These are phyloP conservation scores for Microctenopoma stevenorrisi DNA, from an alignment of 2,797 vertebrate species.

Conservation along the genomic window DNA sequence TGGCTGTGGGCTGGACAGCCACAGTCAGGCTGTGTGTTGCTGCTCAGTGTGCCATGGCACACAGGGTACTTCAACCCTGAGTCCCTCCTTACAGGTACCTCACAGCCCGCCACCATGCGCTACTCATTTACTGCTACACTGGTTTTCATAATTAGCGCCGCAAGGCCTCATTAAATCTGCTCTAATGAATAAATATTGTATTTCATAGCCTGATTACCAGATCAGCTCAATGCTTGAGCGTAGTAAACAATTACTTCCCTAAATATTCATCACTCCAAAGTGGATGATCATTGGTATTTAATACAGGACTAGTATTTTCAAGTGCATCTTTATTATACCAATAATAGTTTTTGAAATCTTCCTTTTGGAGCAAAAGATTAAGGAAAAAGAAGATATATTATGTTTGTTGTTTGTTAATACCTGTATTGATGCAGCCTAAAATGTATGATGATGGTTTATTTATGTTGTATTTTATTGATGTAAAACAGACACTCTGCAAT, in stretches of 20 bases:
- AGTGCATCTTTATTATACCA: slow-evolving; percentile 90
- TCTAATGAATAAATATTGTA: slow-evolving; percentile 99
- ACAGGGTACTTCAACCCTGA: slow-evolving; percentile 91
- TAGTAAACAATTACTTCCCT: slow-evolving; percentile 99
- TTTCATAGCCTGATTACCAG: slow-evolving; percentile 99
- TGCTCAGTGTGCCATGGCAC: slow-evolving; percentile 84
- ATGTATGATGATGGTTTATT: slow-evolving; percentile 16
- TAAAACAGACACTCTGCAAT: not conserved
- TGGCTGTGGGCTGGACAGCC: slow-evolving; percentile 78
- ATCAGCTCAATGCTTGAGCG: slow-evolving; percentile 99
- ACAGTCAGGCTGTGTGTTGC: slow-evolving; percentile 85
- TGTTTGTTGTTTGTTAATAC: slow-evolving; percentile 23
- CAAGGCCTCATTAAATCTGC: slow-evolving; percentile 99
- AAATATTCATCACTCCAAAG: slow-evolving; percentile 97
- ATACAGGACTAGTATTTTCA: slow-evolving; percentile 87
- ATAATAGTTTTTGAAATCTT: slow-evolving; percentile 86
- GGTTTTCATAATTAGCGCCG: slow-evolving; percentile 99
- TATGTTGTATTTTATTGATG: not conserved
- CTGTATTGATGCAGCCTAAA: slow-evolving; percentile 5
- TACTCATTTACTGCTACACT: slow-evolving; percentile 99
- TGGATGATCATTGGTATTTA: slow-evolving; percentile 92
- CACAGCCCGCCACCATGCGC: slow-evolving; percentile 91
- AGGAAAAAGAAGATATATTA: slow-evolving; percentile 6
- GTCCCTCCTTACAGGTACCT: slow-evolving; percentile 97
- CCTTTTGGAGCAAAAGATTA: slow-evolving; percentile 48